Evolutionary conservation across 2,888 invertebrate genomes (phyloP).

Genomic region (Tuberolachnus salignus): DNA sequence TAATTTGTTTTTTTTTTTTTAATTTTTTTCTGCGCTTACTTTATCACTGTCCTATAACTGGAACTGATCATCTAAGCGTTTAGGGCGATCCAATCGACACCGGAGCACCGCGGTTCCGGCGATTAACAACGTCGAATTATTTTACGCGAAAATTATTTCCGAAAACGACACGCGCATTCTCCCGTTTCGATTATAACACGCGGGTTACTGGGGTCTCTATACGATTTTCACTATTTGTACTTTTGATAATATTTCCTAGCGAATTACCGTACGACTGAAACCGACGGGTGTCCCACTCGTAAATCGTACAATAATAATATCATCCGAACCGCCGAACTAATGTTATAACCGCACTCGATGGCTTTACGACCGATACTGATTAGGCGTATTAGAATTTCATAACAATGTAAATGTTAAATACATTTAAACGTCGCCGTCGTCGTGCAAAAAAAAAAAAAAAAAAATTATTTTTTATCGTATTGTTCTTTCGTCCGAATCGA

Average conservation of each 20-base stretch:
- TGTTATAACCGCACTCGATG: slow-evolving; percentile 16
- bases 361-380: slow-evolving; percentile 26
- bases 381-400: not conserved
- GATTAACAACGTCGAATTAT: not conserved
- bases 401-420: slow-evolving; percentile 3
- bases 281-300: no score
- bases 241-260: no score
- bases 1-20: not conserved
- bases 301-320: not conserved
- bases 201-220: no score
- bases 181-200: not conserved
- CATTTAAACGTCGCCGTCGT: no score
- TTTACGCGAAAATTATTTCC: not conserved
- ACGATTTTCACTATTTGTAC: not conserved
- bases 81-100: not conserved
- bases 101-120: not conserved
- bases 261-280: no score
- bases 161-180: not conserved
- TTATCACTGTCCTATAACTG: not conserved
- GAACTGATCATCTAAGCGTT: slow-evolving; percentile 27
- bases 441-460: no score
- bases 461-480: slow-evolving; percentile 1
- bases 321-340: not conserved
- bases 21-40: slow-evolving; percentile 13
- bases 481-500: not conserved